phyloP scores from a whole-genome alignment of 1,140 invertebrate species.

The Xylocopa sonorina region DNA sequence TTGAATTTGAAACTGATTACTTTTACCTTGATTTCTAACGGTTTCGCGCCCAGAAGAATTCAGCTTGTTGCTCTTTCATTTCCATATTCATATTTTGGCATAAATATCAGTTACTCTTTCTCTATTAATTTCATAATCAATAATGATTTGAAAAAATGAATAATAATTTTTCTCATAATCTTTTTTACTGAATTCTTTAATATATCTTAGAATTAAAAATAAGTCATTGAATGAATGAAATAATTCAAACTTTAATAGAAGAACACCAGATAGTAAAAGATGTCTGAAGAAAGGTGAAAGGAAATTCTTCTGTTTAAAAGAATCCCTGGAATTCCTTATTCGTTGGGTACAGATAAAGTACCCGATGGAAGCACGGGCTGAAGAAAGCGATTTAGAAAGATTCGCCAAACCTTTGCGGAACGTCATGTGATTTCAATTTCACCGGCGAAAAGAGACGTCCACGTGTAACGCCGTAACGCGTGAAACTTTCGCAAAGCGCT shows the following conservation, averaged over 20 bases:
- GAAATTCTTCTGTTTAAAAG: not conserved
- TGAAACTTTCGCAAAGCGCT: slow-evolving; percentile 32
- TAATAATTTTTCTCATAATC: no score
- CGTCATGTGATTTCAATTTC: slow-evolving; percentile 29
- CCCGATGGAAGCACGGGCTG: not conserved
- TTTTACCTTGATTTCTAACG: not conserved
- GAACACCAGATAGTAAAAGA: no score
- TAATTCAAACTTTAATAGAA: not conserved
- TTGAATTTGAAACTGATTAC: not conserved
- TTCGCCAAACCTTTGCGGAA: slow-evolving; percentile 17
- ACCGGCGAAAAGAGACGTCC: slow-evolving; percentile 19
- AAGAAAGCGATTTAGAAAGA: slow-evolving; percentile 21
- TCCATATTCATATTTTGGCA: no score
- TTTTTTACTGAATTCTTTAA: no score
- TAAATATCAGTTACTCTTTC: no score
- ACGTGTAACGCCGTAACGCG: not conserved
- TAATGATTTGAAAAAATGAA: no score
- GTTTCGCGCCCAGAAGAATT: no score
- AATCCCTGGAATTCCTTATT: not conserved
- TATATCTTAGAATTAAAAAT: no score
- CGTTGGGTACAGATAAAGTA: not conserved
- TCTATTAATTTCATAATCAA: no score
- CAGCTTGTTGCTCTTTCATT: no score
- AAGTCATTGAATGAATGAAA: no score
- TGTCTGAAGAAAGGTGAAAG: not conserved